Evolutionary conservation across 2,113 vertebrate genomes (phyloP).

Genomic region (Gorsachius goisagi): DNA sequence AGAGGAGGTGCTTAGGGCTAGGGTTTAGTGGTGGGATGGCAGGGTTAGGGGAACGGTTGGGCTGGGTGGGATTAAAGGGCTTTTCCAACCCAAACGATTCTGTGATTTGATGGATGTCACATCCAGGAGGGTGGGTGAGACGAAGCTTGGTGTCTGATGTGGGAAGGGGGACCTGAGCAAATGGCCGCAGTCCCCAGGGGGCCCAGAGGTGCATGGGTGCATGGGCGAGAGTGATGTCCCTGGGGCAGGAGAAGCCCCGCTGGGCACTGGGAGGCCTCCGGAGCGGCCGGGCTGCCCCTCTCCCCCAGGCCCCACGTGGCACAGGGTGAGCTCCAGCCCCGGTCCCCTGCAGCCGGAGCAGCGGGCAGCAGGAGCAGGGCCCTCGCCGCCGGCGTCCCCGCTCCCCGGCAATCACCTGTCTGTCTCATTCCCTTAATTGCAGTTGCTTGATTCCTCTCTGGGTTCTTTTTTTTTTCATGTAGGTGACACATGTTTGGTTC

Average conservation of each 20-base stretch:
- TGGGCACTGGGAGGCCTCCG: background rate
- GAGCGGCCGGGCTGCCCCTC: accelerated
- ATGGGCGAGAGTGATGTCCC: background rate
- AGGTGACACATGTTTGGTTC: conserved; percentile 36
- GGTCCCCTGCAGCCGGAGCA: accelerated
- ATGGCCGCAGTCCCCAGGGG: background rate
- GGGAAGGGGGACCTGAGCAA: background rate
- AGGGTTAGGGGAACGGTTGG: too few species aligned
- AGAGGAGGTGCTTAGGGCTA: too few species aligned
- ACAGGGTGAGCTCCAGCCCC: background rate
- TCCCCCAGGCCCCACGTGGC: accelerated
- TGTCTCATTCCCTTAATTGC: background rate
- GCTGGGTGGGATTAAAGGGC: too few species aligned
- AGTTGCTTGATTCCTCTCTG: conserved; percentile 9
- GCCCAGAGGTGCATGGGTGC: background rate
- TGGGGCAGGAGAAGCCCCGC: background rate
- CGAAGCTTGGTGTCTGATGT: background rate
- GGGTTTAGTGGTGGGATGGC: too few species aligned
- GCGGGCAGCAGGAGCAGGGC: background rate
- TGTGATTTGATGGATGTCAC: too few species aligned
- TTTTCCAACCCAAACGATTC: too few species aligned
- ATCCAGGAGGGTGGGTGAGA: background rate
- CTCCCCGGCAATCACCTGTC: background rate
- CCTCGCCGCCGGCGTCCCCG: background rate
- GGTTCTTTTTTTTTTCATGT: background rate